Base-by-base conservation (phyloP, 2,797 vertebrate genomes). In the Gymnoscopelus braueri region DNA sequence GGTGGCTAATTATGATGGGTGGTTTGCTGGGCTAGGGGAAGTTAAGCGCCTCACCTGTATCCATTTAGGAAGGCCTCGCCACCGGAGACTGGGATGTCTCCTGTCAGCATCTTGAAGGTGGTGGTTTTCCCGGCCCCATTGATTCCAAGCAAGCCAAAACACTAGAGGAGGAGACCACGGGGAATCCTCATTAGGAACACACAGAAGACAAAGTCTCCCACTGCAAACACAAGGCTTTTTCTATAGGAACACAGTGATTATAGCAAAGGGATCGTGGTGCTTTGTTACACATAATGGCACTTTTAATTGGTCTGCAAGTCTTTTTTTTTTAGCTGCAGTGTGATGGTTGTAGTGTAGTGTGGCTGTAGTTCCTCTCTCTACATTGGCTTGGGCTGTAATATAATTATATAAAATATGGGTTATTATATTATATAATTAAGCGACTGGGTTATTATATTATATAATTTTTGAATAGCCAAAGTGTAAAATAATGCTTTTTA, bases 21-120 rank as follows among this genome's bases (percentile, higher is more conserved):
- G 83, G 71, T 84, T 81, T 1, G 56, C 77, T 58, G 75, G 57
- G 69, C 82, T 72, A 39, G 66, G 67, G 87, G 81, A 39, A 44
- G 89, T 66, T 78, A 82, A 24, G 77, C 23, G 48, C 63, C 91
- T 93, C 84, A 99, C 98, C 97, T 99, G 91, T 96, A 95, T 91
- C 96, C 96, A 69, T 96, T 97, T 73, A 99, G 93, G 74, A 96
- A 98, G 86, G 98, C 97, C 86, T 99, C 97, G 83, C 97, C 98
- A 74, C 92, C 88, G 9, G 97, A 97, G 79, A 97, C 95, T 47
- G 94, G 92, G 63, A 97, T 97, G 85, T 99, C 98, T 84, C 98
- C 97, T 51, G 98, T 99, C 89, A 99, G 87, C 97, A 99, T 99
- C 93, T 99, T 99, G 88, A 99, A 99, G 15, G 96, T 99, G 63